phyloP scores from a whole-genome alignment of 2,797 vertebrate species.

The Tauraco hartlaubi region DNA sequence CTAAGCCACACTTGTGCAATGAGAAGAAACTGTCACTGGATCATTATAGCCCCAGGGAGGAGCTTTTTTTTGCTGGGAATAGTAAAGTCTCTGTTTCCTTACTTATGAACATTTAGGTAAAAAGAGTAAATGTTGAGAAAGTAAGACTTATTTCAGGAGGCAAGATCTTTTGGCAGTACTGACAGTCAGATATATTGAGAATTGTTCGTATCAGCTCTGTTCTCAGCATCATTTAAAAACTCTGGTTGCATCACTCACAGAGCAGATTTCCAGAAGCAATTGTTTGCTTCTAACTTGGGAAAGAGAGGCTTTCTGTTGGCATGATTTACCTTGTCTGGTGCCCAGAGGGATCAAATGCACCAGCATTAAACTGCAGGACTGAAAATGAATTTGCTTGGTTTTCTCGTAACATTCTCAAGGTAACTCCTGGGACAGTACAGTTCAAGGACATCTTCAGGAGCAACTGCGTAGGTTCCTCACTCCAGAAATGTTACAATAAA shows the following conservation, averaged over 20 bases:
- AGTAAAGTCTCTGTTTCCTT: not conserved
- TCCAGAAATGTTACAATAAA: not conserved
- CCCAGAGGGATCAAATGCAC: not conserved
- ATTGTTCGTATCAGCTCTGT: conserved; percentile 1
- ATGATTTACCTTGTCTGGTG: not conserved
- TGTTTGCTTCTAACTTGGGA: not conserved
- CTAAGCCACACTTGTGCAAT: not conserved
- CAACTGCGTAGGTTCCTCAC: not conserved
- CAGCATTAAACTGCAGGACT: not conserved
- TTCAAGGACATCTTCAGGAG: not conserved
- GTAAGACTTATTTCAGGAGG: not conserved
- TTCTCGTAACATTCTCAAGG: not conserved
- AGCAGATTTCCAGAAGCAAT: not conserved
- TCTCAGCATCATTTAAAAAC: conserved; percentile 16
- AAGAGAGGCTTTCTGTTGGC: not conserved
- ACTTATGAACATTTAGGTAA: not conserved
- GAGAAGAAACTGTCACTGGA: not conserved
- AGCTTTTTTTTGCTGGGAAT: not conserved
- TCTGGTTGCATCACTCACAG: not conserved
- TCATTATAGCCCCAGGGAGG: not conserved
- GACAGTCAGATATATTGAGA: not conserved
- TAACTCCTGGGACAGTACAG: not conserved
- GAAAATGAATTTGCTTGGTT: not conserved
- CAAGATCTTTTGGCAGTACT: not conserved
- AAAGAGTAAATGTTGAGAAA: conserved; percentile 16